These are phyloP conservation scores for Buphagus erythrorhynchus DNA, from an alignment of 2,797 vertebrate species.

Conservation along the genomic window DNA sequence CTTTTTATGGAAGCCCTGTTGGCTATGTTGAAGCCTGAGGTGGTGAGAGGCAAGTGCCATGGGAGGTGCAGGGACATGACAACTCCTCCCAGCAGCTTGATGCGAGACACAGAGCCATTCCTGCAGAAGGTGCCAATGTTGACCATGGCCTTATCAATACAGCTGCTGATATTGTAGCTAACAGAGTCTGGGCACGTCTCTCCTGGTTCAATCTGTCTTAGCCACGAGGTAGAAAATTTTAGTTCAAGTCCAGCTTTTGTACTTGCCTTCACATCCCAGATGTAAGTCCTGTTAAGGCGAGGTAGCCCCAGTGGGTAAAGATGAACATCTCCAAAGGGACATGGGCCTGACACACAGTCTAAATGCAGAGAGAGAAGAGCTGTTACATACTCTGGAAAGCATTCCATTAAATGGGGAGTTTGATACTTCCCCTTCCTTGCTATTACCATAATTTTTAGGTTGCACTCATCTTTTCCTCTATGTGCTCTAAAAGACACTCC, in stretches of 20 bases:
- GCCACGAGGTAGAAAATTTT: slow-evolving; percentile 81
- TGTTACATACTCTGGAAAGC: neutral
- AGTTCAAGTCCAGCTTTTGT: slow-evolving; percentile 81
- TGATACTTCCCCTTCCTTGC: neutral
- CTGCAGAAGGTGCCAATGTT: slow-evolving; percentile 79
- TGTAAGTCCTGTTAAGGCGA: slow-evolving; percentile 85
- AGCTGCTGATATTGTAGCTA: slow-evolving; percentile 79
- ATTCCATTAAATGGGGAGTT: neutral
- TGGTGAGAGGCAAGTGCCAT: slow-evolving; percentile 49
- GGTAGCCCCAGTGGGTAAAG: slow-evolving; percentile 75
- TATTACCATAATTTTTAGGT: neutral
- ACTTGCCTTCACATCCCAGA: slow-evolving; percentile 83
- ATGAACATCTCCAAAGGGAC: slow-evolving; percentile 77
- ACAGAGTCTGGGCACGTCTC: slow-evolving; percentile 80
- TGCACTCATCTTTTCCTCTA: neutral
- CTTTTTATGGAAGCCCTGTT: slow-evolving; percentile 79
- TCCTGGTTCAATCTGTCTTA: slow-evolving; percentile 83
- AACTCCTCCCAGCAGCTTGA: slow-evolving; percentile 77
- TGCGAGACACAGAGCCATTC: slow-evolving; percentile 73
- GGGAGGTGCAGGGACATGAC: slow-evolving; percentile 72
- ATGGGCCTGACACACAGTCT: slow-evolving; percentile 77
- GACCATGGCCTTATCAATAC: neutral
- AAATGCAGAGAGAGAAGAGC: slow-evolving; percentile 18
- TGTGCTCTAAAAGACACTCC: neutral
- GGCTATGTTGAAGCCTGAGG: slow-evolving; percentile 76